These are phyloP conservation scores for Listronotus bonariensis DNA, from an alignment of 1,140 invertebrate genomes.

Conservation along the genomic window DNA sequence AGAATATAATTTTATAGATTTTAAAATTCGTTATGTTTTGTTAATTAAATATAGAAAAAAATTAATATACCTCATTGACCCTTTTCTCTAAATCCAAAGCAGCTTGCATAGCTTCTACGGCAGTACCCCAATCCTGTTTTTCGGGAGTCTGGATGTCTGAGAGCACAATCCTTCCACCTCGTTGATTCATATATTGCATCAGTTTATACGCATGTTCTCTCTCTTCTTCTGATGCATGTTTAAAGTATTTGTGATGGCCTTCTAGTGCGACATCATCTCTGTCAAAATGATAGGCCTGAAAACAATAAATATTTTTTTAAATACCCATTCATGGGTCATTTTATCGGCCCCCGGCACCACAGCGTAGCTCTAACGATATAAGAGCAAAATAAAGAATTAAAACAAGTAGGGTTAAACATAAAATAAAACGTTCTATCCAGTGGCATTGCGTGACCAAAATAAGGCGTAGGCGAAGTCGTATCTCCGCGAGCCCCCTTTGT, in stretches of 20 bases:
- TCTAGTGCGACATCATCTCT: constrained; percentile 78
- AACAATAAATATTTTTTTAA: constrained; percentile 6
- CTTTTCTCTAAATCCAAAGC: constrained; percentile 76
- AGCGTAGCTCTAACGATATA: no score
- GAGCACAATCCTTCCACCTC: constrained; percentile 73
- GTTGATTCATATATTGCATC: constrained; percentile 80
- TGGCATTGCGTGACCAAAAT: no score
- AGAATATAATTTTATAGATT: no score
- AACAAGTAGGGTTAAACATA: no score
- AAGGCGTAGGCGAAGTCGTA: no score
- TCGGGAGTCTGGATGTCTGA: constrained; percentile 64
- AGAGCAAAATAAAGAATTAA: no score
- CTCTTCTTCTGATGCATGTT: constrained; percentile 75
- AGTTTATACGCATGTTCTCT: constrained; percentile 74
- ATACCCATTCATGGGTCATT: no score
- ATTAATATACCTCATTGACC: constrained; percentile 68
- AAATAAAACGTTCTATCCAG: no score
- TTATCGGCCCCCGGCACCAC: no score
- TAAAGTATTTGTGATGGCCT: constrained; percentile 74
- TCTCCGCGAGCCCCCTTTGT: no score
- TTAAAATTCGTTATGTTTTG: no score
- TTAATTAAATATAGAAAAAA: constrained; percentile 9
- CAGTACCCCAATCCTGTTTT: constrained; percentile 65
- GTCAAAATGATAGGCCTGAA: constrained; percentile 76
- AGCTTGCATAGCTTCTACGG: constrained; percentile 70